These are phyloP conservation scores for Meta bourneti DNA, from an alignment of 2,888 invertebrate genomes.

Conservation along the genomic window DNA sequence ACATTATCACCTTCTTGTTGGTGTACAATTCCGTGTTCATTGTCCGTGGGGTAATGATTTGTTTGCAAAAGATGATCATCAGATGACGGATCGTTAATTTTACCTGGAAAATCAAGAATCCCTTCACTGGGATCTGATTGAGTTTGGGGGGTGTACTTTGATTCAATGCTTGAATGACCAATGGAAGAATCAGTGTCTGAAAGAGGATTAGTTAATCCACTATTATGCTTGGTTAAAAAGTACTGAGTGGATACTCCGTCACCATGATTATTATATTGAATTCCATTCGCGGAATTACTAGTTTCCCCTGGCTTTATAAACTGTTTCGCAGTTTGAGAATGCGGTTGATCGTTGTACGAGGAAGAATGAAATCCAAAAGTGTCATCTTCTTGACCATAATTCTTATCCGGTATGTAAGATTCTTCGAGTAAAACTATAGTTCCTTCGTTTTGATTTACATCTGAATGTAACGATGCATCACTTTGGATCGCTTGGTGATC, in stretches of 20 bases:
- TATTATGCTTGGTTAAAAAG: slow-evolving; percentile 24
- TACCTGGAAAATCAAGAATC: no score
- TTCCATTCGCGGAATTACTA: neutral
- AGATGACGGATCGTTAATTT: neutral
- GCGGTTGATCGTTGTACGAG: slow-evolving; percentile 9
- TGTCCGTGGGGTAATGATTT: neutral
- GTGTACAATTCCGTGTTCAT: neutral
- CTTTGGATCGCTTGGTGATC: neutral
- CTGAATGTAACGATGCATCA: slow-evolving; percentile 6
- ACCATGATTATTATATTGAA: slow-evolving; percentile 39
- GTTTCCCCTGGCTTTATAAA: slow-evolving; percentile 16
- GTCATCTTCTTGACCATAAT: slow-evolving; percentile 62
- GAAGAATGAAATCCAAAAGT: slow-evolving; percentile 41
- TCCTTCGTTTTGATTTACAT: slow-evolving; percentile 14
- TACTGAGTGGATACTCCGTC: slow-evolving; percentile 52
- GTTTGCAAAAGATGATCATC: neutral
- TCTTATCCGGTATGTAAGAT: slow-evolving; percentile 44
- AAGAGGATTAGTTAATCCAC: neutral
- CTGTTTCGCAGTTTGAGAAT: neutral
- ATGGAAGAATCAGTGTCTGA: neutral
- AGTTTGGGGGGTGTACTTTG: neutral
- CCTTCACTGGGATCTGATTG: neutral
- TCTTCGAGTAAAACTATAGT: slow-evolving; percentile 50
- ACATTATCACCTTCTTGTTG: neutral
- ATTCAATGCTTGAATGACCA: neutral